Evolutionary conservation across 2,888 invertebrate species (phyloP).

Genomic region (Entomobrya proxima): DNA sequence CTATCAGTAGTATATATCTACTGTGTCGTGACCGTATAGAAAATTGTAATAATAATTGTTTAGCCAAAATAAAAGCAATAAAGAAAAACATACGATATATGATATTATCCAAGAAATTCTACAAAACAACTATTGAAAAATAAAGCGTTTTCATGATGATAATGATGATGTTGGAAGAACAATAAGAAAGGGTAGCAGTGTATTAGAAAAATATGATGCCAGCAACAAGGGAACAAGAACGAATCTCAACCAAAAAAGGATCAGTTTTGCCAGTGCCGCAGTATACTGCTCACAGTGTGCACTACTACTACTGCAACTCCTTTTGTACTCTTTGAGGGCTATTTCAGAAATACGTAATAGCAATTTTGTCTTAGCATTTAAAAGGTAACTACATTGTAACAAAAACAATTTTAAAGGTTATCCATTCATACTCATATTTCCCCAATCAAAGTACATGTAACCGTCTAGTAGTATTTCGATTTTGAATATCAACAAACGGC

Average conservation of each 20-base stretch:
- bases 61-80: neutral
- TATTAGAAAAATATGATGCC: neutral
- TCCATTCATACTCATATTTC: neutral
- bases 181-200: neutral
- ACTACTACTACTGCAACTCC: conserved; percentile 46
- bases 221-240: conserved; percentile 24
- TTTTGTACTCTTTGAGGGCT: conserved; percentile 29
- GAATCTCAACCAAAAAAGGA: conserved; percentile 52
- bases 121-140: neutral
- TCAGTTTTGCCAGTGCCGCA: conserved; percentile 57
- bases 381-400: neutral
- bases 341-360: conserved; percentile 54
- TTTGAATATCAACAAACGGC: neutral
- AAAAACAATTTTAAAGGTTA: conserved; percentile 52
- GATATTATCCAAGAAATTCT: conserved; percentile 4
- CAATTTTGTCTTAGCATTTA: conserved; percentile 24
- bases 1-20: neutral
- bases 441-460: conserved; percentile 32
- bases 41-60: neutral
- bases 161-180: conserved; percentile 17
- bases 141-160: neutral
- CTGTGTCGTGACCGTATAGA: neutral
- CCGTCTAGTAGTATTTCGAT: conserved; percentile 36
- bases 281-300: conserved; percentile 64
- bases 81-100: neutral